Conservation (phyloP, 1,140 invertebrate species). For the Drosophila kanapiae region DNA sequence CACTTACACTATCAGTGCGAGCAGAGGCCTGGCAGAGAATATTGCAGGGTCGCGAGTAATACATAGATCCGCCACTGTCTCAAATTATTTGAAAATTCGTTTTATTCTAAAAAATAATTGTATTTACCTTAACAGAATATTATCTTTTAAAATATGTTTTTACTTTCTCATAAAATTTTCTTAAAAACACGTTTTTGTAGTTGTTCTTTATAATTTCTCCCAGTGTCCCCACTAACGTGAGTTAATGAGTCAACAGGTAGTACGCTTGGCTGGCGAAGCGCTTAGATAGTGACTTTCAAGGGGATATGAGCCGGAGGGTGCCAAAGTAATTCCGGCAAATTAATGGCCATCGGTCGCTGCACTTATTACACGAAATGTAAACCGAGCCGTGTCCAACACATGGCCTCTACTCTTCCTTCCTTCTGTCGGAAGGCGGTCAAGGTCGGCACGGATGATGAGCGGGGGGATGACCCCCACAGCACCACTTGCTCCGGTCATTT, state of each 20-base stretch:
- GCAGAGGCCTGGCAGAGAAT: no score
- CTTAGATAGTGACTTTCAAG: conserved; percentile 28
- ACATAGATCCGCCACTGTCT: no score
- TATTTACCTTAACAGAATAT: no score
- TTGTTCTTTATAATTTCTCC: background rate
- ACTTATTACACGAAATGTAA: conserved; percentile 64
- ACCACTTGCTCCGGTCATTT: conserved; percentile 62
- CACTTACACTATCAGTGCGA: no score
- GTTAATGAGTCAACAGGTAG: conserved; percentile 76
- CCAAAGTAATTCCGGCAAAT: conserved; percentile 47
- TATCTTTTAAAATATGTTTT: no score
- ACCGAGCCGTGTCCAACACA: conserved; percentile 42
- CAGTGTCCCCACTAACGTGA: conserved; percentile 20
- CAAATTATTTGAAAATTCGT: no score
- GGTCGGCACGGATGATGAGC: conserved; percentile 42
- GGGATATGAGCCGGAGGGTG: conserved; percentile 22
- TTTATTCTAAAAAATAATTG: no score
- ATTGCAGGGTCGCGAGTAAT: no score
- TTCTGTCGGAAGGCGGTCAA: conserved; percentile 55
- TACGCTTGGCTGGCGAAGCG: conserved; percentile 66
- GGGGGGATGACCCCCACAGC: conserved; percentile 1
- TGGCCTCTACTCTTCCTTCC: conserved; percentile 2
- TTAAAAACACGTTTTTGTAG: background rate
- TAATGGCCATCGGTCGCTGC: conserved; percentile 57
- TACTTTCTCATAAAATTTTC: no score